phyloP scores from a whole-genome alignment of 2,797 vertebrate genomes.

The Mus minutoides region DNA sequence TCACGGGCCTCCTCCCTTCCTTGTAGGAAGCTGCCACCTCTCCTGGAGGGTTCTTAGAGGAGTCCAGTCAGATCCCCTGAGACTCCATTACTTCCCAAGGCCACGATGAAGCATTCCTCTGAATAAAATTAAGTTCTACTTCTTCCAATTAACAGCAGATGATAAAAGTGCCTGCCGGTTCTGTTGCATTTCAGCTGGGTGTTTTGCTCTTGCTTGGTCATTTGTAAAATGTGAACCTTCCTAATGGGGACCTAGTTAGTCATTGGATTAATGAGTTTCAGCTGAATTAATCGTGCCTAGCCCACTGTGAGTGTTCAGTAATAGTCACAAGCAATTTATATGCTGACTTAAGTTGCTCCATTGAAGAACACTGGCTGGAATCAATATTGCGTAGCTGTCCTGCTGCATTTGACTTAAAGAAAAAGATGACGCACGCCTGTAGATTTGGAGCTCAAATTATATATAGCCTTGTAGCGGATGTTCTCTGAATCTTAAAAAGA shows the following conservation, averaged over 20 bases:
- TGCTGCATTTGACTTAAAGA: slow-evolving; percentile 44
- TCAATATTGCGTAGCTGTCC: slow-evolving; percentile 52
- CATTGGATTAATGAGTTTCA: slow-evolving; percentile 77
- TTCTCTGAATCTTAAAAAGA: neutral
- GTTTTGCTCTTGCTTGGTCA: slow-evolving; percentile 80
- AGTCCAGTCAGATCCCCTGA: slow-evolving; percentile 32
- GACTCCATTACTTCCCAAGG: slow-evolving; percentile 69
- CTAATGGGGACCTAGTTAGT: slow-evolving; percentile 66
- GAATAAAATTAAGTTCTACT: slow-evolving; percentile 79
- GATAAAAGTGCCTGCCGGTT: slow-evolving; percentile 74
- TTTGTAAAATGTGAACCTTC: slow-evolving; percentile 76
- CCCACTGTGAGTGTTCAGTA: slow-evolving; percentile 58
- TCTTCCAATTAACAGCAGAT: slow-evolving; percentile 81
- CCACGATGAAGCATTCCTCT: slow-evolving; percentile 71
- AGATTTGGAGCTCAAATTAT: neutral
- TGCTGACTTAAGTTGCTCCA: slow-evolving; percentile 49
- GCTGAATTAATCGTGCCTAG: slow-evolving; percentile 66
- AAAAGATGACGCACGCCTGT: neutral
- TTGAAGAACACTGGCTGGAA: slow-evolving; percentile 57
- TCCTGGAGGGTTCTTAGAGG: slow-evolving; percentile 41
- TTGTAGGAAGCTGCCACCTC: neutral
- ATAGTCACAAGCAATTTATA: slow-evolving; percentile 62
- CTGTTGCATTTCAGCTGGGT: slow-evolving; percentile 74
- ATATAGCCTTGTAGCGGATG: neutral
- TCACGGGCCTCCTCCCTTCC: neutral